A percentile compares a stretch with the other conserved stretches of the same genome.
Conservation (phyloP, 2,888 invertebrate genomes). For the Noctua janthina region DNA sequence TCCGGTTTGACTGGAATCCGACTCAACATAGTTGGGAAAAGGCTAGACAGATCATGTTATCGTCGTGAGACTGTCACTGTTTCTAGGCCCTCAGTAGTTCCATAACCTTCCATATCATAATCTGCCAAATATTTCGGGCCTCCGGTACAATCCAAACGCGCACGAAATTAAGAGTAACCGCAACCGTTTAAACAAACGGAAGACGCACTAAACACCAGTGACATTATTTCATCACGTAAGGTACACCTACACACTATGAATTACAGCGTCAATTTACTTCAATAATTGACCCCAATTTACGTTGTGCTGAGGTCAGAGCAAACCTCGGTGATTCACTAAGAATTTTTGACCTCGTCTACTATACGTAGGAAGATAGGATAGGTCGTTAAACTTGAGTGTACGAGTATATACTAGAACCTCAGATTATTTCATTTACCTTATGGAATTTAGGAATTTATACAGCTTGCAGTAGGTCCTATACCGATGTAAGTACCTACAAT, state of each 20-base stretch:
- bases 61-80: background rate
- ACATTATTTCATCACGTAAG: conserved; percentile 64
- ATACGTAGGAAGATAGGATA: conserved; percentile 34
- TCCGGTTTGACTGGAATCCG: background rate
- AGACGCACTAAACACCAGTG: conserved; percentile 45
- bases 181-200: conserved; percentile 49
- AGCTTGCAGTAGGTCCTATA: background rate
- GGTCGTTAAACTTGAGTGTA: conserved; percentile 48
- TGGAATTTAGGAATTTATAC: background rate
- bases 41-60: no score
- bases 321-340: conserved; percentile 66
- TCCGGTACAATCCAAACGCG: conserved; percentile 23
- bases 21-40: no score
- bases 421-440: background rate
- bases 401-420: background rate
- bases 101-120: background rate
- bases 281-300: conserved; percentile 69
- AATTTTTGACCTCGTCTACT: conserved; percentile 63
- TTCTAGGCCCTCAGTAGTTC: background rate
- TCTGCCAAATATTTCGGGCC: background rate
- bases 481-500: background rate
- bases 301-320: conserved; percentile 62
- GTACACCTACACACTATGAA: conserved; percentile 66
- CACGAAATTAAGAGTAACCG: conserved; percentile 28
- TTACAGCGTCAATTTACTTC: conserved; percentile 68